These are phyloP conservation scores for Podarcis lilfordi DNA, from an alignment of 2,797 vertebrate genomes.

Conservation along the genomic window DNA sequence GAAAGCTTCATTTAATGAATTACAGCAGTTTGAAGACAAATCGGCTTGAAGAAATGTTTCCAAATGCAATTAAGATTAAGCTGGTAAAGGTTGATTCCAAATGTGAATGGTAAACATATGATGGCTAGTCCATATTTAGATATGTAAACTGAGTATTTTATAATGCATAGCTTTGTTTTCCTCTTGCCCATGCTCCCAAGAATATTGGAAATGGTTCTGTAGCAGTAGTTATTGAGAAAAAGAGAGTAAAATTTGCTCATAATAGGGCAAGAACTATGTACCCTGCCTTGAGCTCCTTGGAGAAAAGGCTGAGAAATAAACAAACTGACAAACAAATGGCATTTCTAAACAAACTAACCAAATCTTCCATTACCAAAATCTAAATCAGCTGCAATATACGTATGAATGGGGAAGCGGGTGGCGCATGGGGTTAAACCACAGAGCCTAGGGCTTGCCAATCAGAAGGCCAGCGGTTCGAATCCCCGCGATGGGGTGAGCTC, in stretches of 20 bases:
- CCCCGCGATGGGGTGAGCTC: too few relatives aligned
- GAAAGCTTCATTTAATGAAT: conserved; percentile 66
- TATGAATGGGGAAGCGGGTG: too few relatives aligned
- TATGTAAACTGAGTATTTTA: neutral
- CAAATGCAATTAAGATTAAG: conserved; percentile 47
- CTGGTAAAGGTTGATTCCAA: conserved; percentile 26
- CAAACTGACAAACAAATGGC: neutral
- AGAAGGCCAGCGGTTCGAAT: too few relatives aligned
- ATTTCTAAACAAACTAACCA: too few relatives aligned
- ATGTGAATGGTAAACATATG: conserved; percentile 25
- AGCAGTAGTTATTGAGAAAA: neutral
- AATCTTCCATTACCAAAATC: too few relatives aligned
- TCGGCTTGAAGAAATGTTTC: conserved; percentile 48
- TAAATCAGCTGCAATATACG: too few relatives aligned
- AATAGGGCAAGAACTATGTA: too few relatives aligned
- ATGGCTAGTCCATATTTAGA: conserved; percentile 19
- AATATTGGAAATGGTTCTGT: neutral
- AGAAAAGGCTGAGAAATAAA: neutral
- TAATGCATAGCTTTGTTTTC: neutral
- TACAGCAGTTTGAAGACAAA: conserved; percentile 59
- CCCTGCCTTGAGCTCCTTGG: too few relatives aligned
- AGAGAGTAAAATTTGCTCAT: neutral
- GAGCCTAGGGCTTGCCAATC: too few relatives aligned
- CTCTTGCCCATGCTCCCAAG: conserved; percentile 6
- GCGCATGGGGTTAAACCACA: too few relatives aligned